Evolutionary conservation across 2,113 vertebrate genomes (phyloP).

Genomic region (Centrocercus urophasianus): DNA sequence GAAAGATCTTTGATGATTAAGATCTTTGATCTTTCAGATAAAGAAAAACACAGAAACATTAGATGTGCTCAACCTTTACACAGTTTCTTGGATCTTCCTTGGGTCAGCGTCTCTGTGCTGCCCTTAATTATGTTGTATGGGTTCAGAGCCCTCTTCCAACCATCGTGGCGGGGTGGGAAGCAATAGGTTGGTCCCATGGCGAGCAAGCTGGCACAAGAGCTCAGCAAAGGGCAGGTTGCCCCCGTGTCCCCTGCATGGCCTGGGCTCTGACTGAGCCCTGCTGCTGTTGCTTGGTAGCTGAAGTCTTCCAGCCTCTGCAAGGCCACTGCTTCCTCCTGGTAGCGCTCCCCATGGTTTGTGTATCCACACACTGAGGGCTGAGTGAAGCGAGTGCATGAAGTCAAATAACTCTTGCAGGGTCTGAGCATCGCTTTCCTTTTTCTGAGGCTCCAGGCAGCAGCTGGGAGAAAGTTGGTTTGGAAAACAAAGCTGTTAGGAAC

Average conservation of each 20-base stretch:
- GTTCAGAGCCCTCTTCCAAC: not conserved
- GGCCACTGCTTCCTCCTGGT: not conserved
- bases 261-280: not conserved
- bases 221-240: not conserved
- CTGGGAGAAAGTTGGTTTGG: constrained; percentile 60
- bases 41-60: not conserved
- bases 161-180: not conserved
- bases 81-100: not conserved
- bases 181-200: accelerated
- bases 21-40: constrained; percentile 37
- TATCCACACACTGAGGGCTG: not conserved
- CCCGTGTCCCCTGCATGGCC: not conserved
- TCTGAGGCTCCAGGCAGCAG: constrained; percentile 46
- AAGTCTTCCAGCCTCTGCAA: not conserved
- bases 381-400: not conserved
- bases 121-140: not conserved
- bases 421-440: constrained; percentile 21
- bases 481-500: constrained; percentile 68
- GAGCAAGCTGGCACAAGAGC: not conserved
- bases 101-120: not conserved
- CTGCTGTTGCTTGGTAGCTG: not conserved
- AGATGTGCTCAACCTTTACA: not conserved
- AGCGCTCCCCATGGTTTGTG: not conserved
- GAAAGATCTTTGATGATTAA: constrained; percentile 36
- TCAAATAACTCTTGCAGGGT: not conserved